Evolutionary conservation across 2,888 invertebrate species (phyloP), one percentile per base, ranked within the genome.

Genomic region (Lasioglossum malachurum): DNA sequence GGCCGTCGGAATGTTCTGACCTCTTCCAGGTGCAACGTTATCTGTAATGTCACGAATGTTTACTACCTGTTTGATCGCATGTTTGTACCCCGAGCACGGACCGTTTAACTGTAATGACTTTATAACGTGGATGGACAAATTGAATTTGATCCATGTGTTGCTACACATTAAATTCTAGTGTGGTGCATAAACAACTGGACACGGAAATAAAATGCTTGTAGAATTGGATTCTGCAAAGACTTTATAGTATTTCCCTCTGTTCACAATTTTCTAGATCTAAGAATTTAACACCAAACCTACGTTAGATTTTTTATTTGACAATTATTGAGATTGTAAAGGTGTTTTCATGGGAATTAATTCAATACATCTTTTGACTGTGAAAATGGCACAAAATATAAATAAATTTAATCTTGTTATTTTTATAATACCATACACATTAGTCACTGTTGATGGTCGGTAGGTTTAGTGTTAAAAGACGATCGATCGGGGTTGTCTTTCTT

Each of bases 1-100:
- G 35, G 27, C 27, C 27, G 60, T 60, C 27, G 60, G 60, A 27
- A 60, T 60, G 60, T 60, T 60, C 27, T 60, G 60, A 60, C 27
- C 60, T 60, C 60, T 27, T 60, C 60, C 60, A 60, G 27, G 53
- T 53, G 53, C 60, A 27, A 31, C 60, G 60, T 60, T 60, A 60
- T 60, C 60, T 27, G 60, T 60, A 60, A 60, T 60, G 60, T 60
- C 60, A 60, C 60, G 60, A 60, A 27, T 60, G 60, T 60, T 60
- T 60, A 60, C 60, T 60, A 60, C 27, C 60, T 60, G 60, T 60
- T 60, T 60, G 27, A 31, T 60, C 60, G 27, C 60, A 60, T 60
- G 27, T 60, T 60, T 60, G 60, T 31, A 27, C 27, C 27, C 27
- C 14, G 5, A 16, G 27, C 16, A 60, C 27, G 27, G 14, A 31